Percentiles rank a stretch among this genome's conserved stretches.
Evolutionary conservation across 2,797 vertebrate genomes (phyloP).

Genomic region (Acanthis flammea): DNA sequence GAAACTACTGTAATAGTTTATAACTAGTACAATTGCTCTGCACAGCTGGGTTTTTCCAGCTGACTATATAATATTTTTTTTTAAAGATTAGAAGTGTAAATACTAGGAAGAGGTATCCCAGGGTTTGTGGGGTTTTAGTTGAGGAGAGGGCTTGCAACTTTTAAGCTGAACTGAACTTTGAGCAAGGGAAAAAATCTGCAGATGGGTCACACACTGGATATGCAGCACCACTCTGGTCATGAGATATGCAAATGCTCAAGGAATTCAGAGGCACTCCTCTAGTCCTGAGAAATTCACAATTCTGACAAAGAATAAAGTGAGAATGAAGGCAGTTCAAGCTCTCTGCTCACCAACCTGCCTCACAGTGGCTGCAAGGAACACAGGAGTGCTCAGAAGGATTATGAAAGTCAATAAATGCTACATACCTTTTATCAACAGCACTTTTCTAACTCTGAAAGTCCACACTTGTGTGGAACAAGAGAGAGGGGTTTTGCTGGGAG

Average conservation of each 20-base stretch:
- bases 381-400: background rate
- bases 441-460: background rate
- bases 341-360: background rate
- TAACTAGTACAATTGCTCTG: background rate
- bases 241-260: background rate
- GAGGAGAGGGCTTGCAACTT: background rate
- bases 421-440: background rate
- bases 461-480: background rate
- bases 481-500: accelerated
- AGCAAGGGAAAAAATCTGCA: background rate
- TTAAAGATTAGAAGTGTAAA: background rate
- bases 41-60: background rate
- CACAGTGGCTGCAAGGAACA: background rate
- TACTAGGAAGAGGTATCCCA: background rate
- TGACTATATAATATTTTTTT: background rate
- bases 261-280: background rate
- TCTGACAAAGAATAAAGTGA: background rate
- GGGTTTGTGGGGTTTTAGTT: accelerated
- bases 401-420: background rate
- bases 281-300: background rate
- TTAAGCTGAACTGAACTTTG: background rate
- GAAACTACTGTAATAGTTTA: background rate
- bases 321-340: background rate
- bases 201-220: background rate
- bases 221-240: background rate